phyloP scores from a whole-genome alignment of 2,113 vertebrate species.

The Macquaria australasica region DNA sequence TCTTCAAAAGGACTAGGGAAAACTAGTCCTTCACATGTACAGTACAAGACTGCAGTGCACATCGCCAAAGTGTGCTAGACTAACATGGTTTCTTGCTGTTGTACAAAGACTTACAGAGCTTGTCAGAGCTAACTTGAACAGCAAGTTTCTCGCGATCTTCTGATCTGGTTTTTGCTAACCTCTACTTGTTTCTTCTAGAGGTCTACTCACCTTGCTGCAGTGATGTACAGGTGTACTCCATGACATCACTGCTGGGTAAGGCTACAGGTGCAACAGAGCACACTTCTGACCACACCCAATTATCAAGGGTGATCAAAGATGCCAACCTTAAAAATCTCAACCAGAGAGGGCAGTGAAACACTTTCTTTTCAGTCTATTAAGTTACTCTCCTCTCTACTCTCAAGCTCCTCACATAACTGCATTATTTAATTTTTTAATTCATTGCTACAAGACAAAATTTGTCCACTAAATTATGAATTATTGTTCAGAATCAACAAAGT shows the following conservation, averaged over 20 bases:
- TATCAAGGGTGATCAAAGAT: neutral
- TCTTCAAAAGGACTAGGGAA: constrained; percentile 38
- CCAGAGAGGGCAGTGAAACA: neutral
- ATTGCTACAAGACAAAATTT: constrained; percentile 3
- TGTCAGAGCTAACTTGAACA: no score
- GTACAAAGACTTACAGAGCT: neutral
- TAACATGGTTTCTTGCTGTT: neutral
- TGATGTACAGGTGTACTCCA: neutral
- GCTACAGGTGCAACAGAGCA: neutral
- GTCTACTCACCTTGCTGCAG: neutral
- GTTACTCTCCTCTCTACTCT: neutral
- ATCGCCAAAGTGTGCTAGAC: neutral
- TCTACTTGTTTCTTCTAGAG: neutral
- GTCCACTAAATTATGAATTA: constrained; percentile 3
- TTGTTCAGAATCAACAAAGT: neutral
- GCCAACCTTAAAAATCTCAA: neutral
- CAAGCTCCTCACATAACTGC: neutral
- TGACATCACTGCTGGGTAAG: neutral
- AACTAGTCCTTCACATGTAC: constrained; percentile 46
- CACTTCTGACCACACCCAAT: neutral
- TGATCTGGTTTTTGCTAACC: neutral
- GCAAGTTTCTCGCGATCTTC: no score
- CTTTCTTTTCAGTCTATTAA: neutral
- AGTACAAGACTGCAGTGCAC: constrained; percentile 15
- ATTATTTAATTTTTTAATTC: neutral